Conservation (phyloP, 2,113 vertebrate species). For the Catharus bicknelli region DNA sequence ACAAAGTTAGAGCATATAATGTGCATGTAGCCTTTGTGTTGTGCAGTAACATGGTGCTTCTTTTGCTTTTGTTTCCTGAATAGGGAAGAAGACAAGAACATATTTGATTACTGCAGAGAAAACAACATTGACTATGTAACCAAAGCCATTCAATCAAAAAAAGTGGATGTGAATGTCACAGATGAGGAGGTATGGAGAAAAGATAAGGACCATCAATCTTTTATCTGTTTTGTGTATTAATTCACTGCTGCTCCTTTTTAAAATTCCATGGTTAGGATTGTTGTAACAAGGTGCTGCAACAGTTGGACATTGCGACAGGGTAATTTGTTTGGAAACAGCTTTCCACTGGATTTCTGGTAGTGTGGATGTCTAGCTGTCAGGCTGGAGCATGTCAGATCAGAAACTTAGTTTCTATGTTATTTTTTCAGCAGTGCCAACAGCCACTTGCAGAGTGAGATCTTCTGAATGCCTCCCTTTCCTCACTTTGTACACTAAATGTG, state of each 20-base stretch:
- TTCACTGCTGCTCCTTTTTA: background rate
- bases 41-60: constrained; percentile 6
- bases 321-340: background rate
- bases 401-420: background rate
- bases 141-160: constrained; percentile 86
- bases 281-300: background rate
- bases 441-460: background rate
- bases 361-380: background rate
- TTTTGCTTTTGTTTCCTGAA: constrained; percentile 58
- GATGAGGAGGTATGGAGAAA: constrained; percentile 90
- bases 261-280: background rate
- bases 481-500: background rate
- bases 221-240: background rate
- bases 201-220: background rate
- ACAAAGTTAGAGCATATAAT: background rate
- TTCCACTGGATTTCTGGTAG: background rate
- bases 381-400: background rate
- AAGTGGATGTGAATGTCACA: constrained; percentile 87
- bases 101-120: constrained; percentile 98
- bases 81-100: constrained; percentile 97
- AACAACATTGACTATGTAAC: constrained; percentile 92
- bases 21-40: constrained; percentile 10
- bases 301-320: background rate
- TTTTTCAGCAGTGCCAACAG: background rate
- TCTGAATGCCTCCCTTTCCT: background rate